These are phyloP conservation scores for Macaca nemestrina DNA, from an alignment of 2,113 vertebrate species.

Conservation along the genomic window DNA sequence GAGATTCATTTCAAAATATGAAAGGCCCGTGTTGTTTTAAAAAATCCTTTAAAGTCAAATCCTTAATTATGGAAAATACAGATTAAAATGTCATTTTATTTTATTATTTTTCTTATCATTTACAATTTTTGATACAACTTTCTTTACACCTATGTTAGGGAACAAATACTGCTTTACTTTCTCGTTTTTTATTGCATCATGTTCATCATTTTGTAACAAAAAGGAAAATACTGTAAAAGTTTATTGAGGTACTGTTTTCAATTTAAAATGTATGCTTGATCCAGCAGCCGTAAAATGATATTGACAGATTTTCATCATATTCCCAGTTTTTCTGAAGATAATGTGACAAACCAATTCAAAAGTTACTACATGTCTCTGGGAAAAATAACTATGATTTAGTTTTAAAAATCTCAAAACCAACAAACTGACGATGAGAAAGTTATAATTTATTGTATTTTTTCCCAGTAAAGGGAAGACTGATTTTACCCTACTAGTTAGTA, in stretches of 20 bases:
- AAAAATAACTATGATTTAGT: slow-evolving; percentile 44
- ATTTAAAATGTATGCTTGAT: neutral
- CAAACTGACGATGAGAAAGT: slow-evolving; percentile 46
- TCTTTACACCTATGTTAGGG: neutral
- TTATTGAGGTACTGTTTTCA: neutral
- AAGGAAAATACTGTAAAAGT: neutral
- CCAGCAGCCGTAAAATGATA: neutral
- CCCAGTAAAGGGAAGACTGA: slow-evolving; percentile 63
- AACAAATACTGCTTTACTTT: neutral
- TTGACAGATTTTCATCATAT: neutral
- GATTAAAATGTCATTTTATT: neutral
- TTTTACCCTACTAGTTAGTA: slow-evolving; percentile 57
- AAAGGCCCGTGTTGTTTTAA: neutral
- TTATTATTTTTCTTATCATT: neutral
- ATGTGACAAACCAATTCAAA: neutral
- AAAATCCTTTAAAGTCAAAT: neutral
- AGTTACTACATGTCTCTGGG: neutral
- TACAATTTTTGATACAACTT: neutral
- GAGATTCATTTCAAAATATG: neutral
- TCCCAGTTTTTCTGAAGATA: neutral
- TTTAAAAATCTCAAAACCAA: slow-evolving; percentile 48
- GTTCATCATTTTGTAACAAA: neutral
- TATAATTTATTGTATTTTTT: slow-evolving; percentile 47
- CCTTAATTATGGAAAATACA: neutral
- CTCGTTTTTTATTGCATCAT: neutral